Base-by-base conservation (phyloP, 1,140 invertebrate genomes). In the Euborellia annulipes region DNA sequence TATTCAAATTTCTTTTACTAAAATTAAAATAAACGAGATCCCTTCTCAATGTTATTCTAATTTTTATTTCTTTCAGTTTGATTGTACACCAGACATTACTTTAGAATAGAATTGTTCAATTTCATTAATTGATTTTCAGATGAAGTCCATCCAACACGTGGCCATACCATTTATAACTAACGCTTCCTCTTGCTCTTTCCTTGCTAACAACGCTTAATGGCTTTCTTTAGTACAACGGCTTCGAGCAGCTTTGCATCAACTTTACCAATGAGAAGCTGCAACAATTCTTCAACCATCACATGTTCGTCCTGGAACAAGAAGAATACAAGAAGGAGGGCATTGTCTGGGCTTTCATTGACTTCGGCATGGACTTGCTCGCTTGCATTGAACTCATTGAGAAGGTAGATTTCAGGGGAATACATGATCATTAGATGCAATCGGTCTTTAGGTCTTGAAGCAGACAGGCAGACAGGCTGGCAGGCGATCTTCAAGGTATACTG, bases 241-340 rank as follows among this genome's bases (percentile, higher is more conserved):
- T 96, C 71, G 92, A 97, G 69, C 92, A 96, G 76, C 78, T 98
- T 69, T 85, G 92, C 75, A 97, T 97, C 81, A 95, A 96, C 78
- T 94, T 93, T 71, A 94, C 90, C 67, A 95, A 94, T 67, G 89
- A 95, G 67, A 90, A 92, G 71, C 76, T 94, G 49, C 90, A 94
- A 71, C 89, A 94, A 71, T 94, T 94, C 75, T 94, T 94, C 79
- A 93, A 94, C 70, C 89, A 94, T 70, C 86, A 92, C 78, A 94
- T 94, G 90, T 94, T 95, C 69, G 89, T 94, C 51, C 74, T 93
- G 62, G 91, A 95, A 69, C 88, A 93, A 81, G 87, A 92, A 72
- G 91, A 95, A 62, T 96, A 95, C 73, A 90, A 86, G 62, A 80
- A 75, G 62, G 88, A 94, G 69, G 85, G 85, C 59, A 93, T 95